phyloP scores from a whole-genome alignment of 2,113 vertebrate species.

The Loxodonta africana region DNA sequence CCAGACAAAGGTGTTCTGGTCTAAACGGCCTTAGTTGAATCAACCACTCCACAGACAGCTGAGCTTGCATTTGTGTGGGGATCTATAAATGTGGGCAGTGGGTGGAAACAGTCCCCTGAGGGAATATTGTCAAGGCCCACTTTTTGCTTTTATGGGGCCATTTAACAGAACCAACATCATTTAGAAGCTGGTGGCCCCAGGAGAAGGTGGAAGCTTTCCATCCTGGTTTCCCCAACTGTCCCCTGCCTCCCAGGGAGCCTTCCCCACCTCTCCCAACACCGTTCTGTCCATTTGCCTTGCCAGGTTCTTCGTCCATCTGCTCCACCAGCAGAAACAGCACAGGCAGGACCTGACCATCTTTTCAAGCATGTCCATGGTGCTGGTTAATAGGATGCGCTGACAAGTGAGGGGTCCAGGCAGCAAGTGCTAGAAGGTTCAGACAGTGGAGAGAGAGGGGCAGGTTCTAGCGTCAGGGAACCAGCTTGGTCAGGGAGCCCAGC shows the following conservation, averaged over 20 bases:
- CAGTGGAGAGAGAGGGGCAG: rapidly evolving
- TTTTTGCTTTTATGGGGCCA: rapidly evolving
- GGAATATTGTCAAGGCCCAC: rapidly evolving
- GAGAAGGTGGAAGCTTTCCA: rapidly evolving
- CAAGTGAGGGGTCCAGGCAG: too few relatives aligned
- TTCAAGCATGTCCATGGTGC: too few relatives aligned
- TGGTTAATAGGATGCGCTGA: background rate
- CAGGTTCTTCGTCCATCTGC: too few relatives aligned
- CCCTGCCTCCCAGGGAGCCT: background rate
- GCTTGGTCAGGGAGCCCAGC: too few relatives aligned
- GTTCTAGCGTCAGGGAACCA: background rate
- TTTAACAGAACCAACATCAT: too few relatives aligned
- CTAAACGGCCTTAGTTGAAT: rapidly evolving
- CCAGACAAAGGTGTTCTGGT: rapidly evolving
- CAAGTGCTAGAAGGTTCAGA: too few relatives aligned
- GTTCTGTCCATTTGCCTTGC: too few relatives aligned
- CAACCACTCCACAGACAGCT: rapidly evolving
- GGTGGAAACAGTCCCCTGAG: rapidly evolving
- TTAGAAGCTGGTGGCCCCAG: background rate
- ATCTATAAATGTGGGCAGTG: rapidly evolving
- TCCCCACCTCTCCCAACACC: too few relatives aligned
- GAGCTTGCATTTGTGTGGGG: background rate
- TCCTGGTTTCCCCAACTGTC: rapidly evolving
- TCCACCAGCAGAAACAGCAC: too few relatives aligned
- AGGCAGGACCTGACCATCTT: too few relatives aligned